A percentile compares a stretch with the other conserved stretches of the same genome.
phyloP scores from a whole-genome alignment of 1,140 invertebrate species.

The Zaprionus vittiger region DNA sequence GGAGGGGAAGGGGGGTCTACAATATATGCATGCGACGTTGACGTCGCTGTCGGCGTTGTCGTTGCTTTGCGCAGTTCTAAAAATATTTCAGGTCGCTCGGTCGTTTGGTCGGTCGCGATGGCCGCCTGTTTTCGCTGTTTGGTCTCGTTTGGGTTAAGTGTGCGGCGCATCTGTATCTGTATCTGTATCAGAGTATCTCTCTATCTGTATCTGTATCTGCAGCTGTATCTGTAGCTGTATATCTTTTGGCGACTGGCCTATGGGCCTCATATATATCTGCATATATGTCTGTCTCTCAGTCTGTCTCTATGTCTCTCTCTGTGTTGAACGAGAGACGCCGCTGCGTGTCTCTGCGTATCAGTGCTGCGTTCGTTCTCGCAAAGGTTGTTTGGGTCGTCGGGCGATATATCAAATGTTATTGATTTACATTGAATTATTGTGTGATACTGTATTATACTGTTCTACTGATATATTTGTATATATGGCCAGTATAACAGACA shows the following conservation, averaged over 20 bases:
- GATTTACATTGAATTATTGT: constrained; percentile 64
- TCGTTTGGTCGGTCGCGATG: constrained; percentile 70
- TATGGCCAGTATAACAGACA: background rate
- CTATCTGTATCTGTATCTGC: constrained; percentile 35
- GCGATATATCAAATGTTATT: constrained; percentile 57
- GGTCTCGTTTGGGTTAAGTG: constrained; percentile 81
- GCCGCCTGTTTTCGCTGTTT: constrained; percentile 71
- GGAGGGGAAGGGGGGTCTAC: constrained; percentile 26
- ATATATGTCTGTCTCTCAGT: constrained; percentile 18
- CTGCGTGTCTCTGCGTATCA: background rate
- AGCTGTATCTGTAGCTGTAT: constrained; percentile 38
- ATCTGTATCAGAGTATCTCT: constrained; percentile 44
- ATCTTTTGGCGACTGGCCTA: constrained; percentile 32
- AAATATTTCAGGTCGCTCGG: constrained; percentile 81
- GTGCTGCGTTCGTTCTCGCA: constrained; percentile 25
- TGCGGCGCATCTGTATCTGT: constrained; percentile 58
- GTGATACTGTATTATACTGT: background rate
- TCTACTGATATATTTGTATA: constrained; percentile 10
- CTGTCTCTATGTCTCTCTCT: background rate
- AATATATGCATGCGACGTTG: constrained; percentile 71
- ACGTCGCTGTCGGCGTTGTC: constrained; percentile 31
- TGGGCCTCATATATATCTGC: constrained; percentile 15
- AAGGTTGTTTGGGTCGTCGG: constrained; percentile 70
- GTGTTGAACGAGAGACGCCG: background rate
- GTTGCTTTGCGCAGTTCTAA: constrained; percentile 70